Evolutionary conservation across 2,888 invertebrate genomes (phyloP).

Genomic region (Nezara viridula): DNA sequence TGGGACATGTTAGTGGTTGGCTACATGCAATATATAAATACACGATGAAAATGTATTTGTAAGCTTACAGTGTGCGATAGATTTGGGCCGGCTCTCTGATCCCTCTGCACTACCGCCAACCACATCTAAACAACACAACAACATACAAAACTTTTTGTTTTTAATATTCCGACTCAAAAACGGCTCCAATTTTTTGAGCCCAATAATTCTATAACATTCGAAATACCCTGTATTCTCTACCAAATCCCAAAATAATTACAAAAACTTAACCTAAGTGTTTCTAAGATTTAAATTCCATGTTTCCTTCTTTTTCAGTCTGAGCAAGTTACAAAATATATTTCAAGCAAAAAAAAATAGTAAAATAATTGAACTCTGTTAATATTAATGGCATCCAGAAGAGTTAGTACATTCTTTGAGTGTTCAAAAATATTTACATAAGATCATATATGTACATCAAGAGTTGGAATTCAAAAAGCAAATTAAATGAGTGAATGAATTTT

Average conservation of each 20-base stretch:
- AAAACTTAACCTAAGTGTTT: not conserved
- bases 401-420: slow-evolving; percentile 51
- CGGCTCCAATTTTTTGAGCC: slow-evolving; percentile 38
- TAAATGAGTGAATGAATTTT: not conserved
- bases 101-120: slow-evolving; percentile 64
- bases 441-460: slow-evolving; percentile 29
- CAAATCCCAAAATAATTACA: not conserved
- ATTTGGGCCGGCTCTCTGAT: slow-evolving; percentile 57
- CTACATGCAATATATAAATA: slow-evolving; percentile 53
- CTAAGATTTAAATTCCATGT: not conserved
- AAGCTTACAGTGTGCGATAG: slow-evolving; percentile 53
- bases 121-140: slow-evolving; percentile 63
- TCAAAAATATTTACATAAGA: slow-evolving; percentile 52
- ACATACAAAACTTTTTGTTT: slow-evolving; percentile 59
- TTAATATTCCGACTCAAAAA: not conserved
- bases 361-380: slow-evolving; percentile 46
- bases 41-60: slow-evolving; percentile 46
- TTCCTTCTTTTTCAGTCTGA: not conserved
- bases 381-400: slow-evolving; percentile 57
- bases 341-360: not conserved
- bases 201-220: not conserved
- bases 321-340: not conserved
- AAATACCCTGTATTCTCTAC: not conserved
- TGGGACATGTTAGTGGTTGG: slow-evolving; percentile 55
- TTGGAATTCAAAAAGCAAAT: slow-evolving; percentile 19